Conservation (phyloP, 1,140 invertebrate species). For the Drosophila miranda region DNA sequence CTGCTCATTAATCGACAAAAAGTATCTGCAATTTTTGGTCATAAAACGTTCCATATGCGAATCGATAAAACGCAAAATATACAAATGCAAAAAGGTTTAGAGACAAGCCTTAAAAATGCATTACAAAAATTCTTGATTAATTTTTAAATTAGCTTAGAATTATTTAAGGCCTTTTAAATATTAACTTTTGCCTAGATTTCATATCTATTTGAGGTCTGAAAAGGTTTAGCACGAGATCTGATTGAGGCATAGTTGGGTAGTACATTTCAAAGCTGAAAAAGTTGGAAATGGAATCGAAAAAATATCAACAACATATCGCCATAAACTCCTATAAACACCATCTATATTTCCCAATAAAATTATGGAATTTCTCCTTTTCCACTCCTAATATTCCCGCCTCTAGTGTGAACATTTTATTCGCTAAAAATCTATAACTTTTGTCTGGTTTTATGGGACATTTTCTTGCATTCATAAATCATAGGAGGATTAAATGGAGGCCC, state of each 20-base stretch:
- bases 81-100: not conserved
- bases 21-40: constrained; percentile 57
- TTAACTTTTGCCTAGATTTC: constrained; percentile 1
- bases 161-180: no score
- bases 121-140: no score
- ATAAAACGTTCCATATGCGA: constrained; percentile 55
- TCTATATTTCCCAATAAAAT: constrained; percentile 1
- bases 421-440: constrained; percentile 12
- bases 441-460: constrained; percentile 26
- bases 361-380: no score
- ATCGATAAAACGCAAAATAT: constrained; percentile 43
- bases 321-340: constrained; percentile 9
- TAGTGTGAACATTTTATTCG: no score
- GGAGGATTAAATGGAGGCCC: constrained; percentile 34
- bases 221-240: no score
- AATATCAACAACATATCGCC: no score
- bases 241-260: no score
- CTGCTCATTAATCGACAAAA: constrained; percentile 60
- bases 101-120: no score
- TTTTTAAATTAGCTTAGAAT: no score
- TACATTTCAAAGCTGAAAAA: no score
- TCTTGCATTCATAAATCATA: constrained; percentile 71
- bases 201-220: not conserved
- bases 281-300: no score
- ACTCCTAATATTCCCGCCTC: no score